These are phyloP conservation scores for Actias luna DNA, from an alignment of 2,888 invertebrate genomes.

Conservation along the genomic window DNA sequence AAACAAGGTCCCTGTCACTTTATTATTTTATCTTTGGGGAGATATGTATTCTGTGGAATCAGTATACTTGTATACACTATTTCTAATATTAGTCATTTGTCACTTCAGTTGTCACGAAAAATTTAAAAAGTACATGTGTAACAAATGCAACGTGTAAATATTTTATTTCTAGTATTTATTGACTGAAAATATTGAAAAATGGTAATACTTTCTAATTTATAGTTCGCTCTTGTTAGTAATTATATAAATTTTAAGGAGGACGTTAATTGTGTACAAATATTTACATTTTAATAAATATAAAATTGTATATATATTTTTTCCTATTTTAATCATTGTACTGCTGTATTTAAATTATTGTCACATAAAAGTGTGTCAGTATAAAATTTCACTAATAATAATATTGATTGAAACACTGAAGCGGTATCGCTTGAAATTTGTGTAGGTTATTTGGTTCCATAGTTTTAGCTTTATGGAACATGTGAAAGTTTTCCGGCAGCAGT, in stretches of 20 bases:
- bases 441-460: not conserved
- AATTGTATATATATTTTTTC: no score
- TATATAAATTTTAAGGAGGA: constrained; percentile 14
- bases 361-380: no score
- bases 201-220: not conserved
- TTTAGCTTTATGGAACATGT: no score
- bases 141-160: constrained; percentile 9
- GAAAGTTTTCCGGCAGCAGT: no score
- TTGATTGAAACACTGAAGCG: not conserved
- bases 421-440: not conserved
- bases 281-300: not conserved
- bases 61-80: no score
- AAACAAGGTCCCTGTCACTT: no score
- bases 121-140: not conserved
- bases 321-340: no score
- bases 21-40: no score
- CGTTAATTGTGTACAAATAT: constrained; percentile 12
- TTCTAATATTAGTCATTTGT: not conserved
- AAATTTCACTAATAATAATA: not conserved
- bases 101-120: not conserved
- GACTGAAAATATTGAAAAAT: not conserved
- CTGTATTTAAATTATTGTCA: no score
- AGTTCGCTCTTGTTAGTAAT: not conserved
- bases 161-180: not conserved
- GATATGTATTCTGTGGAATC: no score